phyloP scores from a whole-genome alignment of 92 coral and sea anemone genomes.

The Zoanthus sociatus region DNA sequence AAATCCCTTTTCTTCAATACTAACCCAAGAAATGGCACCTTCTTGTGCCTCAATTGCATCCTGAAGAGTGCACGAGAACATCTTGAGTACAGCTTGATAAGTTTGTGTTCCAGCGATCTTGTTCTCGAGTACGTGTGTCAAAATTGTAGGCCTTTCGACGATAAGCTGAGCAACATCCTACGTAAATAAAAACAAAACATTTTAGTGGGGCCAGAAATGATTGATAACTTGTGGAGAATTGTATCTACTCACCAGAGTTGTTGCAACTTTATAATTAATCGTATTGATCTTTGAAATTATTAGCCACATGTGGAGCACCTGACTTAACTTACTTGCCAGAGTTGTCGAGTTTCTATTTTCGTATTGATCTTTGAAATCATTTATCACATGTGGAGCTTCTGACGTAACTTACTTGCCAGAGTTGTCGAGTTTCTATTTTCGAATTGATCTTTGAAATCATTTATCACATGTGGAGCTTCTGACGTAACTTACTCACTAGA shows the following conservation, averaged over 20 bases:
- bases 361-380: no score
- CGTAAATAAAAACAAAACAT: background rate
- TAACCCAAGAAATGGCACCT: constrained; percentile 69
- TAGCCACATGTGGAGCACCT: no score
- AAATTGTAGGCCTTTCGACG: constrained; percentile 90
- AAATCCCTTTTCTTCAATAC: background rate
- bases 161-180: constrained; percentile 96
- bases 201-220: background rate
- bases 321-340: no score
- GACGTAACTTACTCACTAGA: no score
- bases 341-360: no score
- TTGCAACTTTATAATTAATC: constrained; percentile 73
- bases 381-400: no score
- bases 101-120: constrained; percentile 77
- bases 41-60: constrained; percentile 87
- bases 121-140: constrained; percentile 79
- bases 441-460: constrained; percentile 42
- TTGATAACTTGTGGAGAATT: no score
- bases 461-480: no score
- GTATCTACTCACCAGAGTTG: constrained; percentile 72
- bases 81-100: constrained; percentile 77
- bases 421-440: constrained; percentile 77
- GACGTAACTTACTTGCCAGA: constrained; percentile 59
- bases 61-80: constrained; percentile 76
- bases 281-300: constrained; percentile 42